These are phyloP conservation scores for Leptinotarsa texana DNA, from an alignment of 1,140 invertebrate genomes.

Conservation along the genomic window DNA sequence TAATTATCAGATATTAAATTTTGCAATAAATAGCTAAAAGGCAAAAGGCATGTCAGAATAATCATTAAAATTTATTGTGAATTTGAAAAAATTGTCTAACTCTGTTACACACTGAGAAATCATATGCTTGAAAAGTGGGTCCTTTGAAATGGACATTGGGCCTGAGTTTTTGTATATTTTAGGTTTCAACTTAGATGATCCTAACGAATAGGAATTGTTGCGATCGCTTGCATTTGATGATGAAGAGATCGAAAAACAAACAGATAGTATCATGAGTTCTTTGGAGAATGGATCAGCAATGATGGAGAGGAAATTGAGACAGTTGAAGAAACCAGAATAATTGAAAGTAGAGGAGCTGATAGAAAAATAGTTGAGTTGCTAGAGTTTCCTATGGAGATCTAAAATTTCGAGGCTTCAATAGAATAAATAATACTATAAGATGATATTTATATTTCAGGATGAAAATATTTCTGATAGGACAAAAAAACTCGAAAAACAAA, in stretches of 20 bases:
- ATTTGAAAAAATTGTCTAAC: too few species aligned
- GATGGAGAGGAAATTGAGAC: constrained; percentile 8
- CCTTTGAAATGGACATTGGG: constrained; percentile 20
- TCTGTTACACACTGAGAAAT: too few species aligned
- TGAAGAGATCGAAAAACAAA: background rate
- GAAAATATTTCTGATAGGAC: background rate
- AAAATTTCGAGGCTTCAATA: background rate
- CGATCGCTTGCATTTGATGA: constrained; percentile 23
- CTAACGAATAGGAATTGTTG: background rate
- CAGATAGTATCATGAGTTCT: constrained; percentile 3
- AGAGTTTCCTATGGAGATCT: background rate
- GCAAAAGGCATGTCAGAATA: too few species aligned
- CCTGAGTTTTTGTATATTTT: constrained; percentile 10
- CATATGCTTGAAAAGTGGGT: background rate
- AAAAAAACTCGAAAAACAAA: constrained; percentile 1
- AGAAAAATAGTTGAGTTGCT: background rate
- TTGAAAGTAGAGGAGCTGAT: background rate
- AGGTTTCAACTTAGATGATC: constrained; percentile 22
- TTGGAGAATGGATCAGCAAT: constrained; percentile 16
- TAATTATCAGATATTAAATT: too few species aligned
- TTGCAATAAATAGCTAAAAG: too few species aligned
- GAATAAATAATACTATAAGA: background rate
- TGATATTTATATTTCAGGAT: background rate
- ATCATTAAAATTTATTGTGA: too few species aligned
- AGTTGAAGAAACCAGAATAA: background rate